Base-by-base conservation (phyloP, 2,888 invertebrate species). In the Catocala nupta region DNA sequence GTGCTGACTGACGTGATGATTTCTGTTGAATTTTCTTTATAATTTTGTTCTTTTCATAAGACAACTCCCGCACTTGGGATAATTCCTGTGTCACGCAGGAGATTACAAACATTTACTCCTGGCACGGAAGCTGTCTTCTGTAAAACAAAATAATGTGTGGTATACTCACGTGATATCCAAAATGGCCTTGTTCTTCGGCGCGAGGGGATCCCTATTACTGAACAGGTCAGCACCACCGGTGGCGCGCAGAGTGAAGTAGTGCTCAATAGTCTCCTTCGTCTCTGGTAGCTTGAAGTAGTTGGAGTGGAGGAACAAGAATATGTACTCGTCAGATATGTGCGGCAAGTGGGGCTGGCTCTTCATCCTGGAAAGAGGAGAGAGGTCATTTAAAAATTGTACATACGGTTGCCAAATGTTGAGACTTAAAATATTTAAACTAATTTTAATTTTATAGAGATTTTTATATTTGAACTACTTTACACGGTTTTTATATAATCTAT, bases 261-360 rank as follows among this genome's bases (percentile, higher is more conserved):
- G 89, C 71, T 94, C 94, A 54, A 94, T 93, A 1, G 94, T 94
- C 12, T 92, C 92, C 63, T 93, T 93, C 10, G 93, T 91, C 84
- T 93, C 93, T 66, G 92, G 92, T 58, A 90, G 84, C 71, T 93
- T 92, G 81, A 89, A 93, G 81, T 92, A 93, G 83, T 93, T 93
- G 62, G 96, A 96, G 87, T 96, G 96, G 7, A 96, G 92, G 86
- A 96, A 96, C 70, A 96, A 88, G 75, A 95, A 89, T 65, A 96
- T 89, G 87, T 95, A 96, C 74, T 96, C 96, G 77, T 96, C 96
- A 0, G 95, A 94, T 71, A 96, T 94, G 75, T 95, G 90, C 0
- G 95, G 96, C 66, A 96, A 86, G 77, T 95, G 95, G 0, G 95
- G 92, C 83, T 96, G 96, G 34, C 94, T 89, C 49, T 93, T 90